These are phyloP conservation scores for Marmota monax DNA, from an alignment of 2,113 vertebrate species.

Conservation along the genomic window DNA sequence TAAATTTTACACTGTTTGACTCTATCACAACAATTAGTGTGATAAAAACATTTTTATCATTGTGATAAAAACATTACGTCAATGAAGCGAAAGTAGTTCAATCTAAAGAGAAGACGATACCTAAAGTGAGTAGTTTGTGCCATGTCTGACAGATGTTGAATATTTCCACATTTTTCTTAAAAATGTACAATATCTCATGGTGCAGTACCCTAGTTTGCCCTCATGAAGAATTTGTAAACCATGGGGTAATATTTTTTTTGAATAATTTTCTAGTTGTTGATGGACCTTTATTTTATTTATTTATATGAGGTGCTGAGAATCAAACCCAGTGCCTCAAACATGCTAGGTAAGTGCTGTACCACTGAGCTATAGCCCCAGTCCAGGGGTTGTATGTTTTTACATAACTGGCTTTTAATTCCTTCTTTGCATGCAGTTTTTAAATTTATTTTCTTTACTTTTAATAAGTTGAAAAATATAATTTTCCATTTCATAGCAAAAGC, in stretches of 20 bases:
- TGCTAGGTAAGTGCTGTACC: too few relatives aligned
- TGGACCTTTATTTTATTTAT: too few relatives aligned
- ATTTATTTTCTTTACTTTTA: background rate
- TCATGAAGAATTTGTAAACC: background rate
- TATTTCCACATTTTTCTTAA: background rate
- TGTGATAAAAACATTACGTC: background rate
- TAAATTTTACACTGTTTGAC: constrained; percentile 20
- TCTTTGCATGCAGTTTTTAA: background rate
- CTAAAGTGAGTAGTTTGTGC: background rate
- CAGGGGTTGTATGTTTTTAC: background rate
- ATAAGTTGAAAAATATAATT: background rate
- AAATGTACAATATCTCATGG: background rate
- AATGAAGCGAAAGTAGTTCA: background rate
- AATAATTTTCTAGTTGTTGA: too few relatives aligned
- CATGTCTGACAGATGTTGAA: background rate
- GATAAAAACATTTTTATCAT: background rate
- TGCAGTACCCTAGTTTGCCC: background rate
- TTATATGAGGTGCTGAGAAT: too few relatives aligned
- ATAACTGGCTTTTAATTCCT: background rate
- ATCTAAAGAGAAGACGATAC: background rate
- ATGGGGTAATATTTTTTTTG: background rate
- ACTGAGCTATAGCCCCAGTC: too few relatives aligned
- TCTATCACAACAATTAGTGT: background rate
- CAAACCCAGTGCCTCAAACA: too few relatives aligned
- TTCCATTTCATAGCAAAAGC: background rate